These are phyloP conservation scores for Andrena flavipes DNA, from an alignment of 2,888 invertebrate genomes.

Conservation along the genomic window DNA sequence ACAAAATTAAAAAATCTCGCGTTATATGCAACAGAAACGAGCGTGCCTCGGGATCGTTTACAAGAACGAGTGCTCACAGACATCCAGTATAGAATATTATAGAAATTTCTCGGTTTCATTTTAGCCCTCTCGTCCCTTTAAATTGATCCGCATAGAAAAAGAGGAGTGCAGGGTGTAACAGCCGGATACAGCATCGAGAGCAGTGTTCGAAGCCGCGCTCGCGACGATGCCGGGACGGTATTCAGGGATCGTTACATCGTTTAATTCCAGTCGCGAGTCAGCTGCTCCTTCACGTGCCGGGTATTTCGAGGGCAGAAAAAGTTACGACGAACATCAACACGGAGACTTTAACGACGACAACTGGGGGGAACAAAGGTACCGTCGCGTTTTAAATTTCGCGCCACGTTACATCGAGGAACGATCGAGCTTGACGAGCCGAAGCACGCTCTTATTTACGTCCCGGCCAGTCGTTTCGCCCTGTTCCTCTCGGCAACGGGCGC, in stretches of 20 bases:
- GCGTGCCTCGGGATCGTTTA: not conserved
- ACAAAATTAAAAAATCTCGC: slow-evolving; percentile 33
- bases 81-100: slow-evolving; percentile 14
- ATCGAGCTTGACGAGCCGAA: not conserved
- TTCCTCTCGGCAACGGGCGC: no score
- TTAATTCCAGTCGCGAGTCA: not conserved
- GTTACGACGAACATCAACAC: slow-evolving; percentile 71
- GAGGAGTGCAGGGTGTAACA: slow-evolving; percentile 13
- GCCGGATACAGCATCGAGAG: slow-evolving; percentile 31
- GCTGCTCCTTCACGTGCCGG: no score
- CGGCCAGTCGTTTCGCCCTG: not conserved
- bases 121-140: not conserved
- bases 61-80: slow-evolving; percentile 21
- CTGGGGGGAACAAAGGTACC: slow-evolving; percentile 40
- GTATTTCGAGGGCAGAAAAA: slow-evolving; percentile 61
- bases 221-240: slow-evolving; percentile 61
- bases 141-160: not conserved
- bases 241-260: slow-evolving; percentile 52
- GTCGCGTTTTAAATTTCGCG: slow-evolving; percentile 28
- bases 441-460: not conserved
- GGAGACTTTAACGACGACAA: slow-evolving; percentile 62
- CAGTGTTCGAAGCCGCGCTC: slow-evolving; percentile 20
- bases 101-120: not conserved
- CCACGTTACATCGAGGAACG: not conserved
- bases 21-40: slow-evolving; percentile 1